Percentiles rank a stretch among this genome's conserved stretches.
Evolutionary conservation across 2,888 invertebrate species (phyloP).

Genomic region (Andrena fulva): DNA sequence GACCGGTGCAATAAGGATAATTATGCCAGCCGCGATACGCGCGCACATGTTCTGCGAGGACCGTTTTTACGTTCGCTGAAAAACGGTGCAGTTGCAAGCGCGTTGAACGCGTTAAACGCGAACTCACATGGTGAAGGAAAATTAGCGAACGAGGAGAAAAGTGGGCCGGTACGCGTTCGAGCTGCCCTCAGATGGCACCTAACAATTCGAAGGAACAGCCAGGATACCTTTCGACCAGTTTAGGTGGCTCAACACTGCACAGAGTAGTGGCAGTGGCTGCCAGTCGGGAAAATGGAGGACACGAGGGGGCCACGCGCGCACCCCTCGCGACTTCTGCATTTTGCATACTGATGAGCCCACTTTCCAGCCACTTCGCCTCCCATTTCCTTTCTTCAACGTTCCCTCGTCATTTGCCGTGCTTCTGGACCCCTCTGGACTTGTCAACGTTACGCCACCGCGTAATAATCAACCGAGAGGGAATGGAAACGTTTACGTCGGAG

Average conservation of each 20-base stretch:
- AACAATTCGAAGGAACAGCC: constrained; percentile 12
- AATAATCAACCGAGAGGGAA: constrained; percentile 8
- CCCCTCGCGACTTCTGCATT: constrained; percentile 75
- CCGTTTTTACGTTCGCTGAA: constrained; percentile 4
- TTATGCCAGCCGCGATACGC: not conserved
- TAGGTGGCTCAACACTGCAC: constrained; percentile 44
- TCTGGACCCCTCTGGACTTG: constrained; percentile 51
- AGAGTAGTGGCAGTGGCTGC: constrained; percentile 34
- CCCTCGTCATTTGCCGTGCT: constrained; percentile 76
- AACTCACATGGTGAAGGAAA: not conserved
- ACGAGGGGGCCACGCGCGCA: constrained; percentile 72
- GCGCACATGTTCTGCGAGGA: not conserved
- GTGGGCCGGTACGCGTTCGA: constrained; percentile 9
- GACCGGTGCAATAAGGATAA: constrained; percentile 13
- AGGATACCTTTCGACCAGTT: constrained; percentile 32
- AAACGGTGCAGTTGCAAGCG: not conserved
- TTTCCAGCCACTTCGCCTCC: constrained; percentile 75
- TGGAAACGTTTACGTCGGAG: constrained; percentile 4
- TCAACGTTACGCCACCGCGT: constrained; percentile 11
- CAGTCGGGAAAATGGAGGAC: constrained; percentile 68
- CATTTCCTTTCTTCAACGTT: constrained; percentile 76
- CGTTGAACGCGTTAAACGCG: not conserved
- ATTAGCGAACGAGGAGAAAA: not conserved
- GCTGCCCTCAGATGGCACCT: constrained; percentile 10
- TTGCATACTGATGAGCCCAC: constrained; percentile 81